A percentile compares a stretch with the other conserved stretches of the same genome.
Evolutionary conservation across 1,140 invertebrate species (phyloP).

Genomic region (Caenorhabditis tropicalis): DNA sequence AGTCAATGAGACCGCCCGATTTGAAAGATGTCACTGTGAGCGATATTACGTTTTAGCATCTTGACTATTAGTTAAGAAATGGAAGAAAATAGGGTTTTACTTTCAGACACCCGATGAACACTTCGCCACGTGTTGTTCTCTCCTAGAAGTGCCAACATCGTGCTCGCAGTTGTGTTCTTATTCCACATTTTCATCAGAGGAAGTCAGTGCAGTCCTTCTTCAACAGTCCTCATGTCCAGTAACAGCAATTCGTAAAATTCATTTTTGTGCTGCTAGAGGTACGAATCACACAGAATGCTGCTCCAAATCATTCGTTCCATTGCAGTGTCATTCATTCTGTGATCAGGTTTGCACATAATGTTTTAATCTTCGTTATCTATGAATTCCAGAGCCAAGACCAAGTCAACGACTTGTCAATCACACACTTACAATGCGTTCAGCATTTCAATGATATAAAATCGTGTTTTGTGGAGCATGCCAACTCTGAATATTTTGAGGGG

Average conservation of each 20-base stretch:
- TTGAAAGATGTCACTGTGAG: background rate
- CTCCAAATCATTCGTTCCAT: conserved; percentile 2
- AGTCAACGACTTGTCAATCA: background rate
- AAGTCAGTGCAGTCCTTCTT: conserved; percentile 15
- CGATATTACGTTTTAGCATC: background rate
- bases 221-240: conserved; percentile 30
- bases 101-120: conserved; percentile 30
- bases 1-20: background rate
- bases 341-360: background rate
- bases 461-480: conserved; percentile 43
- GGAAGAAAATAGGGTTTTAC: too few relatives aligned
- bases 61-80: too few relatives aligned
- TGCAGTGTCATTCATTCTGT: conserved; percentile 33
- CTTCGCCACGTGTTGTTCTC: conserved; percentile 29
- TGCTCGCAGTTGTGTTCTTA: background rate
- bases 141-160: conserved; percentile 2
- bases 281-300: conserved; percentile 45
- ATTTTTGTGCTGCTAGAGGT: conserved; percentile 45
- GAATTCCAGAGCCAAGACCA: conserved; percentile 20
- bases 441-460: conserved; percentile 47
- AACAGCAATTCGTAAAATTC: conserved; percentile 27
- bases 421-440: conserved; percentile 42
- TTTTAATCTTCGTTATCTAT: background rate
- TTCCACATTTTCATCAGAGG: conserved; percentile 14
- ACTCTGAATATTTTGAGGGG: conserved; percentile 34